Evolutionary conservation across 2,888 invertebrate genomes (phyloP).

Genomic region (Clunio marinus): DNA sequence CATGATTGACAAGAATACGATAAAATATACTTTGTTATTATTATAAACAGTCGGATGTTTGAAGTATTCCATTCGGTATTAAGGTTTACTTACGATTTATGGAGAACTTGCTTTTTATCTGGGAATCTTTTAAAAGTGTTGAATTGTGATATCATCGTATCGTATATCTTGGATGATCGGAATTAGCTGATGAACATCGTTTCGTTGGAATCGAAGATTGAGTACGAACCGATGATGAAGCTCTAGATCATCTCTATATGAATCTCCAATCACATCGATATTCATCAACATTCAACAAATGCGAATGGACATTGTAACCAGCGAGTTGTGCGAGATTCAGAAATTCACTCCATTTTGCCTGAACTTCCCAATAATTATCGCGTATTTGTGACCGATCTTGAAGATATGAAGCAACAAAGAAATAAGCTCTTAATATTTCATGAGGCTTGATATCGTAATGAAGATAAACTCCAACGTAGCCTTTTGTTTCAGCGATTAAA

Average conservation of each 20-base stretch:
- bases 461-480: conserved; percentile 49
- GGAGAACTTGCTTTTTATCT: neutral
- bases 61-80: too few species aligned
- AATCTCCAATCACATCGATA: conserved; percentile 55
- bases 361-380: conserved; percentile 53
- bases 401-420: conserved; percentile 51
- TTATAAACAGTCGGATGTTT: too few species aligned
- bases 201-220: conserved; percentile 26
- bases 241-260: conserved; percentile 35
- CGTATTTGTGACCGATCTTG: conserved; percentile 51
- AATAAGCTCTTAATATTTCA: conserved; percentile 51
- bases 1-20: too few species aligned
- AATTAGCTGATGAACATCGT: conserved; percentile 4
- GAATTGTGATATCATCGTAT: neutral
- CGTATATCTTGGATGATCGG: neutral
- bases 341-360: conserved; percentile 54
- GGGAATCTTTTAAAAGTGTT: neutral
- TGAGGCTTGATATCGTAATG: conserved; percentile 50
- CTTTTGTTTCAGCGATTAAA: conserved; percentile 50
- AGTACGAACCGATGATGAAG: conserved; percentile 24
- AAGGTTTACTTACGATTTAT: too few species aligned
- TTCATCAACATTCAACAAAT: conserved; percentile 58
- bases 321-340: conserved; percentile 51
- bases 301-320: conserved; percentile 58
- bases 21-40: too few species aligned